phyloP scores from a whole-genome alignment of 1,140 invertebrate species.

The Sinonovacula constricta region DNA sequence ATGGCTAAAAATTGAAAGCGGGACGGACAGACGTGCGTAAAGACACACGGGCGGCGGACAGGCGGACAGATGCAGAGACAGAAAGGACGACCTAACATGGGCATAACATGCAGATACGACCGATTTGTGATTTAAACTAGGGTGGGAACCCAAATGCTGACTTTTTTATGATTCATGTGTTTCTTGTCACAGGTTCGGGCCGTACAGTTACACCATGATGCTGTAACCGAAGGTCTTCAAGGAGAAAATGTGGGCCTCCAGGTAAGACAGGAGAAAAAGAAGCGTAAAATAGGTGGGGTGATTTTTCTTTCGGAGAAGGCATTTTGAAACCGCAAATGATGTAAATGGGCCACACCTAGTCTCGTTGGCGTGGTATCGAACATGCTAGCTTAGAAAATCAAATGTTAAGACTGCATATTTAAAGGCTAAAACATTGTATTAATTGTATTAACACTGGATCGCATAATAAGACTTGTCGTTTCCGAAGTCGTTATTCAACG shows the following conservation, averaged over 20 bases:
- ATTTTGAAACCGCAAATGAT: background rate
- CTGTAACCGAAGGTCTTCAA: conserved; percentile 93
- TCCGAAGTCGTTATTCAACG: too few relatives aligned
- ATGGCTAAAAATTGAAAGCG: too few relatives aligned
- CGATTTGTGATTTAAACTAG: too few relatives aligned
- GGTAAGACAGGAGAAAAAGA: background rate
- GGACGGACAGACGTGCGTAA: too few relatives aligned
- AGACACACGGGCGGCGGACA: too few relatives aligned
- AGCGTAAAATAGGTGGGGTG: background rate
- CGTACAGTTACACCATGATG: conserved; percentile 99
- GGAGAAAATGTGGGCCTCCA: conserved; percentile 99
- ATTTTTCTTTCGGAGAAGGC: background rate
- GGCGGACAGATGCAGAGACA: too few relatives aligned
- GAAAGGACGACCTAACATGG: too few relatives aligned
- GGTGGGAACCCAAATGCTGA: too few relatives aligned
- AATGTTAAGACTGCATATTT: background rate
- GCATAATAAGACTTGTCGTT: too few relatives aligned
- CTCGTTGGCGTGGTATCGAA: background rate
- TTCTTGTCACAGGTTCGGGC: conserved; percentile 48
- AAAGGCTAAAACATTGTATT: background rate
- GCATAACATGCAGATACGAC: too few relatives aligned
- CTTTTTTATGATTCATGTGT: too few relatives aligned
- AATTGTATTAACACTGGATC: background rate
- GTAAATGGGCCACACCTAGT: background rate
- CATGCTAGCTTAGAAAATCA: background rate